A percentile compares a stretch with the other conserved stretches of the same genome.
phyloP scores from a whole-genome alignment of 1,140 invertebrate species.

The Nymphalis io region DNA sequence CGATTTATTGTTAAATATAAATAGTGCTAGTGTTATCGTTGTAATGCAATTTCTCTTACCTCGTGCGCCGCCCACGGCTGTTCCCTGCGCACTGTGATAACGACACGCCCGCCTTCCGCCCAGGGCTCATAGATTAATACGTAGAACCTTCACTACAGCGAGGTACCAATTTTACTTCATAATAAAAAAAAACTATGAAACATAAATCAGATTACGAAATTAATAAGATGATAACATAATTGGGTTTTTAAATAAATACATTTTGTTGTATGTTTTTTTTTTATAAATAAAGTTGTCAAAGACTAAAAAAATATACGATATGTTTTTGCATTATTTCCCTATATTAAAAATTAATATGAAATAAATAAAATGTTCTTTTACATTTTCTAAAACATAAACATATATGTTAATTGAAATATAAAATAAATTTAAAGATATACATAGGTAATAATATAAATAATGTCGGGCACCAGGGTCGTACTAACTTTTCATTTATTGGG shows the following conservation, averaged over 20 bases:
- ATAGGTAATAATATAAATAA: not conserved
- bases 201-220: too few species aligned
- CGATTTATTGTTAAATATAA: not conserved
- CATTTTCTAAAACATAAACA: too few species aligned
- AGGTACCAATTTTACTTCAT: not conserved
- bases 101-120: slow-evolving; percentile 40
- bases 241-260: too few species aligned
- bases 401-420: not conserved
- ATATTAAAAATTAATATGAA: too few species aligned
- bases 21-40: not conserved
- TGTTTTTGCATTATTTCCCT: too few species aligned
- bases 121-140: slow-evolving; percentile 13
- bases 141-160: slow-evolving; percentile 4
- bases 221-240: not conserved
- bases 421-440: not conserved
- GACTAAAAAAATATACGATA: too few species aligned
- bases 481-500: slow-evolving; percentile 4
- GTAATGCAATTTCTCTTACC: slow-evolving; percentile 47
- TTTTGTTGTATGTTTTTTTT: too few species aligned
- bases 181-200: not conserved
- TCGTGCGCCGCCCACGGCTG: slow-evolving; percentile 48
- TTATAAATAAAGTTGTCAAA: too few species aligned
- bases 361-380: too few species aligned
- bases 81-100: slow-evolving; percentile 55
- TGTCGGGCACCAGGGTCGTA: not conserved